Evolutionary conservation across 2,797 vertebrate species (phyloP).

Genomic region (Remorina albescens): DNA sequence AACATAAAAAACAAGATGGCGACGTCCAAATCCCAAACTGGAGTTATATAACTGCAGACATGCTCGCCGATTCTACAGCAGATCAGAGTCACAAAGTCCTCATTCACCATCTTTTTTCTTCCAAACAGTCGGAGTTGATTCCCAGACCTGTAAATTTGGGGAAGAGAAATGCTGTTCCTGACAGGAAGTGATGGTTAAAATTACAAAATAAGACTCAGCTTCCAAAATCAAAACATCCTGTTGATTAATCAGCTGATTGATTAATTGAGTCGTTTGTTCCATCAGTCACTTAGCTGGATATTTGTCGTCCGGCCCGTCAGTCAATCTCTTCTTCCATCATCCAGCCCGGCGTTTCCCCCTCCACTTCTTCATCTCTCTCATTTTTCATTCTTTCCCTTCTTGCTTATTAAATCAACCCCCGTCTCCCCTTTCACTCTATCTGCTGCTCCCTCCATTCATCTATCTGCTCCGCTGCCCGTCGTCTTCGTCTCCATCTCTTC

Average conservation of each 20-base stretch:
- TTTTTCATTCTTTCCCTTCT: conserved; percentile 33
- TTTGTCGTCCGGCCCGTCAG: conserved; percentile 27
- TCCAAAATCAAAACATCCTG: background rate
- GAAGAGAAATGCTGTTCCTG: background rate
- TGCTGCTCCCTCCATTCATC: conserved; percentile 40
- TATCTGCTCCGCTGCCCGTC: conserved; percentile 27
- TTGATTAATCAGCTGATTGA: conserved; percentile 6
- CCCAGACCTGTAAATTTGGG: too few species aligned
- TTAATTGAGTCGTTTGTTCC: conserved; percentile 7
- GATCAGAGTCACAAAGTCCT: background rate
- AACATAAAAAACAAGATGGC: too few species aligned
- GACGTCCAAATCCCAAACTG: too few species aligned
- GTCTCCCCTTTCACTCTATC: background rate
- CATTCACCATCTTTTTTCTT: background rate
- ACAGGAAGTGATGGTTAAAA: background rate
- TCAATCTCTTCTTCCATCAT: conserved; percentile 25
- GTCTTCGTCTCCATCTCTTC: conserved; percentile 38
- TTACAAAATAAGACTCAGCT: background rate
- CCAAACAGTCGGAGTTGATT: background rate
- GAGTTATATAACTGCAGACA: too few species aligned
- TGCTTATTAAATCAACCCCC: conserved; percentile 31
- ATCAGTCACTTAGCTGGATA: background rate
- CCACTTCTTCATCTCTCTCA: too few species aligned
- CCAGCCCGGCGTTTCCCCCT: conserved; percentile 16
- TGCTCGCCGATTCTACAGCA: too few species aligned